These are phyloP conservation scores for Cephus cinctus DNA, from an alignment of 1,140 invertebrate species.

Conservation along the genomic window DNA sequence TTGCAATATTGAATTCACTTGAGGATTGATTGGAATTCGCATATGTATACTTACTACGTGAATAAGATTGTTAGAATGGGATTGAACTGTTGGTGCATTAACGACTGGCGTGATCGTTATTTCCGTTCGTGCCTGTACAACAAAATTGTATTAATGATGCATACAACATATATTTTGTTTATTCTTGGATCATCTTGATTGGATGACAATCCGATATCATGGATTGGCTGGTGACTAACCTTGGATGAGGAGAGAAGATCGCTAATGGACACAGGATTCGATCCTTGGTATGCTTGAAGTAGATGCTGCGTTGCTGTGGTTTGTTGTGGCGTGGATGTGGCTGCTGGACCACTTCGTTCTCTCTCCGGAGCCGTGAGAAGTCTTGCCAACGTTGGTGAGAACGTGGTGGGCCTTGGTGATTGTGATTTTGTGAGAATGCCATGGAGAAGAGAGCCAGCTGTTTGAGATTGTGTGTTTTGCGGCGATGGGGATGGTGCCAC, in stretches of 20 bases:
- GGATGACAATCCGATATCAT: not conserved
- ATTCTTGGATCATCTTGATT: not conserved
- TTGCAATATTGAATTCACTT: not conserved
- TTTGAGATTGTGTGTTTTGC: slow-evolving; percentile 46
- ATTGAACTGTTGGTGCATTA: slow-evolving; percentile 37
- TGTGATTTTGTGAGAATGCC: slow-evolving; percentile 69
- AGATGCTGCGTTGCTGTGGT: slow-evolving; percentile 40
- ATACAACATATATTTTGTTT: not conserved
- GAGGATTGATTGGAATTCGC: too few relatives aligned
- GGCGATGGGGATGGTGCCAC: slow-evolving; percentile 56
- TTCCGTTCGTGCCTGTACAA: slow-evolving; percentile 53
- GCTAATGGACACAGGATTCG: slow-evolving; percentile 57
- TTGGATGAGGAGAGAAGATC: slow-evolving; percentile 65
- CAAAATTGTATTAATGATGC: not conserved
- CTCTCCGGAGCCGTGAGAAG: slow-evolving; percentile 71
- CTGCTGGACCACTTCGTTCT: slow-evolving; percentile 36
- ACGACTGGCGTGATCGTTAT: slow-evolving; percentile 61
- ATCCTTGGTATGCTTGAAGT: slow-evolving; percentile 45
- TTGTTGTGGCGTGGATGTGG: slow-evolving; percentile 35
- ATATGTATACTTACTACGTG: slow-evolving; percentile 40
- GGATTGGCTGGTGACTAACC: slow-evolving; percentile 42
- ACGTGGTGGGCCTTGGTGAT: slow-evolving; percentile 59
- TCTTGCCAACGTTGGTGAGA: slow-evolving; percentile 76
- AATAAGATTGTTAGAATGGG: slow-evolving; percentile 44
- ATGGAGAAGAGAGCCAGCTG: slow-evolving; percentile 68